Conservation (phyloP, 2,797 vertebrate species). For the Zalophus californianus region DNA sequence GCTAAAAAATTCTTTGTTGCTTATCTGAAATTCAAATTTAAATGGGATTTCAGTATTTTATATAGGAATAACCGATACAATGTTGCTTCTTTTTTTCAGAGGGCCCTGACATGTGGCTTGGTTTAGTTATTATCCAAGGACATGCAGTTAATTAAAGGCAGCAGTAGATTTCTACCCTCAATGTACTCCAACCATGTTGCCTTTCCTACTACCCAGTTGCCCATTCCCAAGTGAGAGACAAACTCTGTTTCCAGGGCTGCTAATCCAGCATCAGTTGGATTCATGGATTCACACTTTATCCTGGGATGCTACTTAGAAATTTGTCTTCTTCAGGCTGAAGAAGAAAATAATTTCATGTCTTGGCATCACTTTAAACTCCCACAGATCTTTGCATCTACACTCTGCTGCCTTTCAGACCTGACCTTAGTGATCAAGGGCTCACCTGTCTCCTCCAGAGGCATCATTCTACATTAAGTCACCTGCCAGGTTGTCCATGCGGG, state of each 20-base stretch:
- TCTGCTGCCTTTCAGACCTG: slow-evolving; percentile 39
- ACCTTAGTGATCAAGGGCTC: slow-evolving; percentile 49
- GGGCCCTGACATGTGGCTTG: not conserved
- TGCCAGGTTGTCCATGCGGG: not conserved
- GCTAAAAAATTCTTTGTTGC: not conserved
- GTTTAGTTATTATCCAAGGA: not conserved
- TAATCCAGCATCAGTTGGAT: not conserved
- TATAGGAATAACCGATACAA: not conserved
- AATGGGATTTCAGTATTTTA: not conserved
- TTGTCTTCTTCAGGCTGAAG: not conserved
- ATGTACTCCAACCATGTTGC: not conserved
- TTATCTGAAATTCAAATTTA: slow-evolving; percentile 40
- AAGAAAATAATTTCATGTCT: not conserved
- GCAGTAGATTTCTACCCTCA: not conserved
- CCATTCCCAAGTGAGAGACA: not conserved
- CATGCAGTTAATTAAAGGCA: not conserved
- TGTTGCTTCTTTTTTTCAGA: not conserved
- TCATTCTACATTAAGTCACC: slow-evolving; percentile 44
- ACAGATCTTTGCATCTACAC: slow-evolving; percentile 27
- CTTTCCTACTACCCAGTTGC: not conserved
- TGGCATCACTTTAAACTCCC: not conserved
- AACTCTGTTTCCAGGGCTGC: not conserved
- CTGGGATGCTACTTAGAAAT: not conserved
- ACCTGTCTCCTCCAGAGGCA: not conserved
- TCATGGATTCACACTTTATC: not conserved